Percentiles rank a stretch among this genome's conserved stretches.
Conservation (phyloP, 2,888 invertebrate species). For the Dicranocentrus wangi region DNA sequence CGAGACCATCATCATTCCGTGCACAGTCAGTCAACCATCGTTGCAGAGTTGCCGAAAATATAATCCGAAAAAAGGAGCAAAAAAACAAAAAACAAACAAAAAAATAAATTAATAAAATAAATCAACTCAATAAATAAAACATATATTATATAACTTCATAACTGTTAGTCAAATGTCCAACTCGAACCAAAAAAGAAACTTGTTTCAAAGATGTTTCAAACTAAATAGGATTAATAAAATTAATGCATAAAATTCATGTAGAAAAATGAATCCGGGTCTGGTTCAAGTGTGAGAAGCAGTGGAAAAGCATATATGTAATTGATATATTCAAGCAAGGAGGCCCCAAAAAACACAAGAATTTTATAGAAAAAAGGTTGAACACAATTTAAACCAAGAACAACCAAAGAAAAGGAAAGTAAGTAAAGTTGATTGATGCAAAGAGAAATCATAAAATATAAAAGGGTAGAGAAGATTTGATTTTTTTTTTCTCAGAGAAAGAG, state of each 20-base stretch:
- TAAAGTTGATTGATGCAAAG: constrained; percentile 15
- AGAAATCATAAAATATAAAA: background rate
- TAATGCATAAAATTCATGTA: constrained; percentile 9
- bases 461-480: no score
- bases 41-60: background rate
- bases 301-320: constrained; percentile 70
- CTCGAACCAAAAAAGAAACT: no score
- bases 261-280: constrained; percentile 19
- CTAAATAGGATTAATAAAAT: background rate
- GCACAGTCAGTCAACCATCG: background rate
- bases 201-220: no score
- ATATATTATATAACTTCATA: background rate
- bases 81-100: constrained; percentile 35
- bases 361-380: no score
- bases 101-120: constrained; percentile 37
- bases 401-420: background rate
- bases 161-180: no score
- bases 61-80: constrained; percentile 1
- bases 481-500: no score
- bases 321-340: constrained; percentile 70
- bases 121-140: background rate
- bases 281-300: constrained; percentile 72
- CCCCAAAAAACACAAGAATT: constrained; percentile 54
- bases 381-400: constrained; percentile 33
- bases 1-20: background rate